Base-by-base conservation (phyloP, 1,140 invertebrate genomes). In the Radopholus similis region DNA sequence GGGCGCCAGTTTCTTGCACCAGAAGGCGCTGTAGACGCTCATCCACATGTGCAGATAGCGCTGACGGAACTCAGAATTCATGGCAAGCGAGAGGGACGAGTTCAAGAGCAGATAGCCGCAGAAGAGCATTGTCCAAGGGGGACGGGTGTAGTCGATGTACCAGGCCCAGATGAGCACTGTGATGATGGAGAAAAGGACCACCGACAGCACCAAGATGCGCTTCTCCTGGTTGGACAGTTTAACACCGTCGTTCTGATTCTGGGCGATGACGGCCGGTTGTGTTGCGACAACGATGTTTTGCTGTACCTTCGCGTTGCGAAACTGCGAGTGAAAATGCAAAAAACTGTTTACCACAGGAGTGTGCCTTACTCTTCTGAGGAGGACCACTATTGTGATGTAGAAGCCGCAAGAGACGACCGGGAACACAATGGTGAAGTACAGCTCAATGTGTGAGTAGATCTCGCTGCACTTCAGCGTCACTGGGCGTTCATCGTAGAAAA, bases 351-450 rank as follows among this genome's bases (percentile, higher is more conserved):
- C 15, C 6, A 21, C 2, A 23, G 9, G 5, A n/a, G n/a, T n/a
- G n/a, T n/a, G n/a, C n/a, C n/a, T n/a, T 21, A 62, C 59, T 40
- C 47, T 51, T 47, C 30, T 62, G 11, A 62, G n/a, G 9, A 62
- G 15, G 30, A 49, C 30, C 18, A 62, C 49, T 11, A 62, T 62
- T 21, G 40, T n/a, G 34, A 62, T 9, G 49, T 62, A 62, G 47
- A 42, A 62, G 9, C 21, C 32, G 9, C 18, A 21, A 5, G 59
- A 62, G 21, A 62, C 9, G 2, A 40, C 23, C 18, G 59, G 59
- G 9, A 62, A 62, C 34, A 34, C 40, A 34, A 62, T 62, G 49
- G 59, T 62, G 49, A 62, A 62, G 49, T 62, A 62, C 30, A 62
- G 34, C 18, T 62, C 59, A 21, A 62, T 21, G n/a, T 49, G 2